These are phyloP conservation scores for Chloromyia formosa DNA, from an alignment of 2,888 invertebrate species.

Conservation along the genomic window DNA sequence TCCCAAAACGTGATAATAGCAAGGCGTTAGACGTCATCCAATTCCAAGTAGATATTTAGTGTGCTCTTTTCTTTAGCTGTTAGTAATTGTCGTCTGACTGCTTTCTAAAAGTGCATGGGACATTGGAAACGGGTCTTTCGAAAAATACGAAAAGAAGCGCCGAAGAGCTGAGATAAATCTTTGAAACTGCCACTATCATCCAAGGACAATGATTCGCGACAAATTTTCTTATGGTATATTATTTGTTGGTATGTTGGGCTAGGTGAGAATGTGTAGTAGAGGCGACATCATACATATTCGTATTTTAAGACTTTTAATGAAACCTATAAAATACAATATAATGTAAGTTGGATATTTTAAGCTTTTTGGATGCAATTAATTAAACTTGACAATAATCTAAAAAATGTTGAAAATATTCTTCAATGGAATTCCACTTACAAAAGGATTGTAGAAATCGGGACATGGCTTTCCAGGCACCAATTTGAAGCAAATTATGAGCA, in stretches of 20 bases:
- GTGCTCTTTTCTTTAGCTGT: constrained; percentile 9
- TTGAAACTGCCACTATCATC: constrained; percentile 1
- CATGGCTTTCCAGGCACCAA: too few relatives aligned
- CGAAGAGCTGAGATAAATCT: not conserved
- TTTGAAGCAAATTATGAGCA: too few relatives aligned
- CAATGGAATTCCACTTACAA: too few relatives aligned
- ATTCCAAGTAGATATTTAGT: constrained; percentile 30
- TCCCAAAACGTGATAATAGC: constrained; percentile 16
- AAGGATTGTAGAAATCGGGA: too few relatives aligned
- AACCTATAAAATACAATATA: not conserved
- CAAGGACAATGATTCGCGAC: constrained; percentile 1
- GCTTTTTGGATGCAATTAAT: too few relatives aligned
- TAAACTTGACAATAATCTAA: too few relatives aligned
- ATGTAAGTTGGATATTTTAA: not conserved
- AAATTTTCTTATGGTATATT: not conserved
- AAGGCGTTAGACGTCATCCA: constrained; percentile 33
- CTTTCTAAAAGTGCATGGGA: not conserved
- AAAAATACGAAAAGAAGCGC: not conserved
- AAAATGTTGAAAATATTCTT: too few relatives aligned
- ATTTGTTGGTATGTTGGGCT: not conserved
- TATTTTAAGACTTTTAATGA: not conserved
- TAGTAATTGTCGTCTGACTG: constrained; percentile 6
- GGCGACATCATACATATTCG: not conserved
- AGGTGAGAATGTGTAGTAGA: not conserved
- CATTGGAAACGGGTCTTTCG: not conserved